These are phyloP conservation scores for Hymenopus coronatus DNA, from an alignment of 2,888 invertebrate genomes.

Conservation along the genomic window DNA sequence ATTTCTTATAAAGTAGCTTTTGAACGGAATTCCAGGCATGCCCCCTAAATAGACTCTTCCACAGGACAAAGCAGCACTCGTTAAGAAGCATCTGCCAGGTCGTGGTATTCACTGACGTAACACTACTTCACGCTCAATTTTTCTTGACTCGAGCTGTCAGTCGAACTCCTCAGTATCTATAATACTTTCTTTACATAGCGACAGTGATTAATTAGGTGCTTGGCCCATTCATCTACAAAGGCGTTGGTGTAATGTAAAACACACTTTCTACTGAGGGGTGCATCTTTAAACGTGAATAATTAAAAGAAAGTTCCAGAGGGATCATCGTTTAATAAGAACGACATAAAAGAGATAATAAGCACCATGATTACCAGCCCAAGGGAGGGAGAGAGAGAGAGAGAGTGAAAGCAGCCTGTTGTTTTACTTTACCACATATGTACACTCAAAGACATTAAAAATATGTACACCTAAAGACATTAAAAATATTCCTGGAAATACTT, in stretches of 20 bases:
- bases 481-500: too few species aligned
- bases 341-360: background rate
- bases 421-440: too few species aligned
- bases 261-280: background rate
- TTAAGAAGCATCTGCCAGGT: background rate
- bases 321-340: background rate
- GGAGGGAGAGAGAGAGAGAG: background rate
- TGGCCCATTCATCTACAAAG: background rate
- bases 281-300: background rate
- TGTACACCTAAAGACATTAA: too few species aligned
- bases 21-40: background rate
- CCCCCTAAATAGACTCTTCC: background rate
- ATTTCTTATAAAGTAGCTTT: background rate
- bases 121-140: background rate
- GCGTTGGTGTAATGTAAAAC: background rate
- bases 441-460: too few species aligned
- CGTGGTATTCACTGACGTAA: background rate
- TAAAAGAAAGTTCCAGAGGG: background rate
- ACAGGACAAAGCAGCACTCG: background rate
- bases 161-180: background rate
- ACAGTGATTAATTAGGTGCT: background rate
- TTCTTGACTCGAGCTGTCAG: background rate
- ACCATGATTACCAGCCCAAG: background rate
- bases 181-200: background rate
- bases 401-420: too few species aligned